phyloP scores from a whole-genome alignment of 1,140 invertebrate species.

The Oncopodura yosiiana region DNA sequence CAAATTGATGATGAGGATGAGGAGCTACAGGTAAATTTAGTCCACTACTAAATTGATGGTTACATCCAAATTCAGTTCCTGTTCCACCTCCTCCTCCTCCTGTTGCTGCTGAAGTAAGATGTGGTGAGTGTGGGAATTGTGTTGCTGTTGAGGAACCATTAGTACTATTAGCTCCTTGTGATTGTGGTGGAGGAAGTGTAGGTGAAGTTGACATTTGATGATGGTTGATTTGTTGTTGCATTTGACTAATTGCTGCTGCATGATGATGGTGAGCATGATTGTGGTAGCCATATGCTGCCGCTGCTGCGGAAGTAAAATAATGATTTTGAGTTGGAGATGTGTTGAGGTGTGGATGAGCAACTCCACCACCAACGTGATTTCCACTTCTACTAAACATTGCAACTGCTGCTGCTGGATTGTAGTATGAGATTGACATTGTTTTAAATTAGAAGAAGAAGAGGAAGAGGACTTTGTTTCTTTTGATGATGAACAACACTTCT shows the following conservation, averaged over 20 bases:
- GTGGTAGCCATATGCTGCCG: constrained; percentile 22
- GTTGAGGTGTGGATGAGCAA: constrained; percentile 29
- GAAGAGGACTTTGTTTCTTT: too few species aligned
- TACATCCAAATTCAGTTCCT: constrained; percentile 30
- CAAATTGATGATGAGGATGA: constrained; percentile 27
- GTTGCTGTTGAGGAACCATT: background rate
- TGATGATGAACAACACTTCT: too few species aligned
- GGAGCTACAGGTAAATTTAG: too few species aligned
- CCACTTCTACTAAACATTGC: constrained; percentile 33
- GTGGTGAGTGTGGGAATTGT: constrained; percentile 20
- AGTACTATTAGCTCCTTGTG: too few species aligned
- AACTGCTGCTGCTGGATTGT: constrained; percentile 21
- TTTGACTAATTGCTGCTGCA: constrained; percentile 2
- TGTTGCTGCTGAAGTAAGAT: background rate
- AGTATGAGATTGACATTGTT: constrained; percentile 32
- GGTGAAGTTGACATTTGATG: too few species aligned
- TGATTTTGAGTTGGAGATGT: constrained; percentile 30
- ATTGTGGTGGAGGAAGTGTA: too few species aligned
- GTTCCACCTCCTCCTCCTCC: too few species aligned
- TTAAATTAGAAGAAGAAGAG: too few species aligned
- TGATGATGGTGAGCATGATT: constrained; percentile 27
- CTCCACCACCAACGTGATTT: constrained; percentile 24
- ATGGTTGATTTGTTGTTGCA: constrained; percentile 2
- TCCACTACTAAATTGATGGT: constrained; percentile 22
- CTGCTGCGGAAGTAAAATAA: constrained; percentile 29